Conservation (phyloP, 2,888 invertebrate genomes). For the Cephus pygmeus region DNA sequence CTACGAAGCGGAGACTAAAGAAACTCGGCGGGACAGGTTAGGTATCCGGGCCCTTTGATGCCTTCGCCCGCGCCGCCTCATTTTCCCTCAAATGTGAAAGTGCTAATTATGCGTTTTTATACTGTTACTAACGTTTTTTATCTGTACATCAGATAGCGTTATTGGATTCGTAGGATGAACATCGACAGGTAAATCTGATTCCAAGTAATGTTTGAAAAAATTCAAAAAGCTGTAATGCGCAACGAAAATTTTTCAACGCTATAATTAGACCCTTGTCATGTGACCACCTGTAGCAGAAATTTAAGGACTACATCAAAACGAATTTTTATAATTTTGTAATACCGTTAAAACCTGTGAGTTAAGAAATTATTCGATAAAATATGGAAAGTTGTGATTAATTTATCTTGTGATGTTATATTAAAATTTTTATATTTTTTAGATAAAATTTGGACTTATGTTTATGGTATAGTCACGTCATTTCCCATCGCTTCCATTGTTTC, state of each 20-base stretch:
- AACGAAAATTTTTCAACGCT: not conserved
- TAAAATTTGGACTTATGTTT: not conserved
- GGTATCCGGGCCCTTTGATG: slow-evolving; percentile 44
- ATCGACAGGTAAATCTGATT: not conserved
- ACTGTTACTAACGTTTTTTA: slow-evolving; percentile 20
- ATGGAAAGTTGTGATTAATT: not conserved
- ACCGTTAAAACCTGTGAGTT: not conserved
- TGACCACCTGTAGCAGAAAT: not conserved
- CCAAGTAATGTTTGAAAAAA: not conserved
- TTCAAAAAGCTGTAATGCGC: not conserved
- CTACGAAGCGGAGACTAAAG: slow-evolving; percentile 38
- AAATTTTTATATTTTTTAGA: not conserved
- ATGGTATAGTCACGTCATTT: not conserved
- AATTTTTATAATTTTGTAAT: not conserved
- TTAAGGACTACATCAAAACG: not conserved
- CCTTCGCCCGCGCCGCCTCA: slow-evolving; percentile 37
- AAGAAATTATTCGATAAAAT: not conserved
- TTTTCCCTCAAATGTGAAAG: slow-evolving; percentile 47
- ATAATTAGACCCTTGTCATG: not conserved
- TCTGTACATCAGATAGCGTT: slow-evolving; percentile 17
- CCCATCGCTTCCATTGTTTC: not conserved
- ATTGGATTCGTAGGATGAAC: not conserved
- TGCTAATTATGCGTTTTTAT: slow-evolving; percentile 50
- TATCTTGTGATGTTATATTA: not conserved
- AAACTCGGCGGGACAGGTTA: slow-evolving; percentile 55